phyloP scores from a whole-genome alignment of 2,888 invertebrate species.

The Arctia plantaginis region DNA sequence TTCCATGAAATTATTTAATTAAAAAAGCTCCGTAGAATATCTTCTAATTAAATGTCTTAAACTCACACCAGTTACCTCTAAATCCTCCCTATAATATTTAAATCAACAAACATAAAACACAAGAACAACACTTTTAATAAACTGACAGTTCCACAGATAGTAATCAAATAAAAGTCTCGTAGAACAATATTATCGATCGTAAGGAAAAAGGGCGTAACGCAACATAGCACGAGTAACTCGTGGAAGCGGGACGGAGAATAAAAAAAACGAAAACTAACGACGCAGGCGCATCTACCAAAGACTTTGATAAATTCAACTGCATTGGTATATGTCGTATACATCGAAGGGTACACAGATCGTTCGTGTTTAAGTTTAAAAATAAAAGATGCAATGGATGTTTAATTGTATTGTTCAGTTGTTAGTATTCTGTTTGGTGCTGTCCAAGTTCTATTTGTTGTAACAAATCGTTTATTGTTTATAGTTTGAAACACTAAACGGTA shows the following conservation, averaged over 20 bases:
- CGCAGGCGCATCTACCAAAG: conserved; percentile 56
- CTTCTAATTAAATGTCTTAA: background rate
- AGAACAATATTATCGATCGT: conserved; percentile 77
- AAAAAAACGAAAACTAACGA: conserved; percentile 53
- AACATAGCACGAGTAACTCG: conserved; percentile 65
- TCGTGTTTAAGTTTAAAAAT: conserved; percentile 37
- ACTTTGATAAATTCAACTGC: conserved; percentile 47
- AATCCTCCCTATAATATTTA: conserved; percentile 30
- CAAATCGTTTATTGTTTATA: conserved; percentile 62
- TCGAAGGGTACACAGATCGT: conserved; percentile 56
- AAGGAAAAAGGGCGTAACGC: conserved; percentile 62
- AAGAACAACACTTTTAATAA: conserved; percentile 55
- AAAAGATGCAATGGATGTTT: conserved; percentile 51
- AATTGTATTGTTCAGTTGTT: conserved; percentile 43
- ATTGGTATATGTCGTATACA: conserved; percentile 56
- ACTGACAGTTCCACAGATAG: conserved; percentile 66
- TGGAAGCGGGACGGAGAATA: conserved; percentile 53
- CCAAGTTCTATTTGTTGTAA: conserved; percentile 51
- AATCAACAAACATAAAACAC: conserved; percentile 33
- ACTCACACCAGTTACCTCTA: conserved; percentile 12
- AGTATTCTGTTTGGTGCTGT: conserved; percentile 33
- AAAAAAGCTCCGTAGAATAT: background rate
- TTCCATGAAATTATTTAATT: background rate
- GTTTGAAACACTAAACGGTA: conserved; percentile 61
- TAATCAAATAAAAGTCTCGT: conserved; percentile 67